A percentile compares a stretch with the other conserved stretches of the same genome.
phyloP scores from a whole-genome alignment of 2,888 invertebrate genomes.

The Myopa testacea region DNA sequence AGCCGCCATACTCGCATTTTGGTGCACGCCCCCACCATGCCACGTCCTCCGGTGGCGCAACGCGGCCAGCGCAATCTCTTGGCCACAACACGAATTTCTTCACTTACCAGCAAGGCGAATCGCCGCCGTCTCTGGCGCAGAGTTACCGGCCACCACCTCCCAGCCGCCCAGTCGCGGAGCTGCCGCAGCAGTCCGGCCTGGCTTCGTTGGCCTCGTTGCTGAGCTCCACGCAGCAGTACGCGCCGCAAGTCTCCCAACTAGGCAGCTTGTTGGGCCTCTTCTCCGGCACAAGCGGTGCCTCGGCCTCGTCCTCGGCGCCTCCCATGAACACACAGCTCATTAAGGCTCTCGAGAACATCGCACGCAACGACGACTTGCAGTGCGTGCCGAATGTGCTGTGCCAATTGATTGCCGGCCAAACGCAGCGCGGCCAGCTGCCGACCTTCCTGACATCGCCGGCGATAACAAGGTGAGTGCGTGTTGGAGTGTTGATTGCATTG shows the following conservation, averaged over 20 bases:
- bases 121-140: conserved; percentile 45
- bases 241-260: conserved; percentile 66
- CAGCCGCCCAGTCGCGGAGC: conserved; percentile 47
- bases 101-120: conserved; percentile 38
- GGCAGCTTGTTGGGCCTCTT: conserved; percentile 63
- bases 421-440: conserved; percentile 65
- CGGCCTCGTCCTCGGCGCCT: conserved; percentile 45
- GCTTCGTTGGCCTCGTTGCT: conserved; percentile 60
- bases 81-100: neutral
- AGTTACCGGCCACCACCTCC: conserved; percentile 50
- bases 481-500: conserved; percentile 11
- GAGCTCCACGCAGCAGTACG: conserved; percentile 59
- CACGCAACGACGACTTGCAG: conserved; percentile 80
- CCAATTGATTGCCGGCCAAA: conserved; percentile 75
- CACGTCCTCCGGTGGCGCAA: neutral
- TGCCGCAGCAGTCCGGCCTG: conserved; percentile 47
- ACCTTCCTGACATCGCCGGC: conserved; percentile 65
- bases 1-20: conserved; percentile 43
- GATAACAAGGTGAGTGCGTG: conserved; percentile 64
- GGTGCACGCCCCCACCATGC: conserved; percentile 9
- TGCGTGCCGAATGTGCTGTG: conserved; percentile 85
- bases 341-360: conserved; percentile 73
- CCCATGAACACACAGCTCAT: conserved; percentile 65
- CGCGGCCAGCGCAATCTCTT: neutral
- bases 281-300: conserved; percentile 48